Evolutionary conservation across 2,888 invertebrate genomes (phyloP), one percentile per base, ranked within the genome.

Genomic region (Eustalomyia histrio): DNA sequence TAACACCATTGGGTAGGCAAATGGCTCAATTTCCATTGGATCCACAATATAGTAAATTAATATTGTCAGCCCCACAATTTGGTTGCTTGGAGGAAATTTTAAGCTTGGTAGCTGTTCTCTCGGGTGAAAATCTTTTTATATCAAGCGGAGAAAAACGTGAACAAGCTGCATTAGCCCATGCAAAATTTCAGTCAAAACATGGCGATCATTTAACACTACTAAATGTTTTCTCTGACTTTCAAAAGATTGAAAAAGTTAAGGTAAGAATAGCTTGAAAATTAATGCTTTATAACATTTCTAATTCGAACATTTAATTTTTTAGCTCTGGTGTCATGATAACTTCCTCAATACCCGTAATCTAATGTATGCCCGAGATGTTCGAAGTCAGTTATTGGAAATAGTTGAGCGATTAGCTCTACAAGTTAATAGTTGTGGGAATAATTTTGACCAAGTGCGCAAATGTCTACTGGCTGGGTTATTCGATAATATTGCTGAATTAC

Each of bases 1-100:
- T 99, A 83, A 98, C 97, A 0, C 91, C 92, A 0, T 85, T 95
- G 0, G 99, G 99, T 0, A 93, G 93, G 84, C 94, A 95, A 87
- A 97, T 99, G 97, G 93, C 97, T 0, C 92, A 94, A 14, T 98
- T 98, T 90, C 99, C 99, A 0, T 92, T 99, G 47, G 98, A 99
- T 89, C 99, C 99, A 0, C 93, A 95, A 84, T 95, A 95, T 89
- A 94, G 97, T 10, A 97, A 96, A 91, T 93, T 96, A 8, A 91
- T 98, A 71, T 89, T 98, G 0, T 92, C 94, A 12, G 95, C 98
- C 0, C 93, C 94, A 14, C 94, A 95, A 78, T 95, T 94, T 85
- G 94, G 94, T 18, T 96, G 96, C 87, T 91, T 96, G 86, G 95
- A 95, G 84, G 96, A 96, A 92, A 91, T 96, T 60, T 90, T 99